Base-by-base conservation (phyloP, 2,113 vertebrate species). In the Thymallus thymallus region DNA sequence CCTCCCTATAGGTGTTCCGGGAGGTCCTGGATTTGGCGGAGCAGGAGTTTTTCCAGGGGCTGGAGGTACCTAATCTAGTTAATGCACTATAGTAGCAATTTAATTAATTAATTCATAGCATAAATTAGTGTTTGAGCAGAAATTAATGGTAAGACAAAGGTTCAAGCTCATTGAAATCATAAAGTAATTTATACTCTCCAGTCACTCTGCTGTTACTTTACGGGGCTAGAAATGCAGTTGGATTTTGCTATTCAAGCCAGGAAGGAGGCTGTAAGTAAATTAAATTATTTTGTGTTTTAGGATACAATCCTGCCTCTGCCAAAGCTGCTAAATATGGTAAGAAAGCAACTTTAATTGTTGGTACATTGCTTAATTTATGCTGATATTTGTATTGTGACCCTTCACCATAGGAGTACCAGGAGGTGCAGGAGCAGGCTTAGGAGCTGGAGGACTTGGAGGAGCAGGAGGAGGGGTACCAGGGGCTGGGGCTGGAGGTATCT, bases 321-420 rank as follows among this genome's bases (percentile, higher is more conserved):
- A 89, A 88, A 85, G 78, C 85, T 46, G 84, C 81, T 63, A 85
- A 89, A 84, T 84, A 81, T 6, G 83, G 86, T 84, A 68, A 14
- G 30, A 20, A 23, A 23, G 16, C 35, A 2, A 41, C 35, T 5
- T 7, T 0, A 46, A 35, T 7, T 12, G 9, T 12, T 41, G 35
- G 35, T 41, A 12, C 35, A 10, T 45, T 45, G 5, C 41, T 41
- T 41, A 12, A 41, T 41, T 10, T 41, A 41, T 41, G 35, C 35
- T 41, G 9, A 10, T 41, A 41, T 41, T 10, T 10, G 16, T 51
- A 1, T 51, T 51, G 48, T 51, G 35, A 41, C 35, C 35, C 48
- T 51, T 5, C 48, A 51, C 16, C 35, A 51, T 18, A 18, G 48
- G 73, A n/a, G 70, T 51, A 0, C 41, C 75, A 41, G 80, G 74